Evolutionary conservation across 2,797 vertebrate species (phyloP), one percentile per base, ranked within the genome.

Genomic region (Coreius guichenoti): DNA sequence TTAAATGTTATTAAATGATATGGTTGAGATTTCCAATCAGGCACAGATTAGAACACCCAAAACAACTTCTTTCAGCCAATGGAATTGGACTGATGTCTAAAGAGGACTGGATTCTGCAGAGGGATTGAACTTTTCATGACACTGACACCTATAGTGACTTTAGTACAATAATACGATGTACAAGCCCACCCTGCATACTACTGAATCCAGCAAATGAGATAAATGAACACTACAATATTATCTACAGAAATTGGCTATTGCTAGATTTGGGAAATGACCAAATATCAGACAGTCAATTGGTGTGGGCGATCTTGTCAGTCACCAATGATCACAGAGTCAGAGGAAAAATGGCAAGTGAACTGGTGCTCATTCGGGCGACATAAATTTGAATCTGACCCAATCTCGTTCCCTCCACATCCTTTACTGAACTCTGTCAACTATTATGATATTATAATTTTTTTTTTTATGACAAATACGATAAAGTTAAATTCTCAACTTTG

Each of bases 11-110:
- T 61, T 13, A 14, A 61, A 61, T 0, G 2, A 14, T 14, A 26
- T 9, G 2, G 72, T 74, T 45, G 68, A 70, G 21, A 43, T 70
- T 70, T 73, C 16, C 72, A 74, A 31, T 74, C 8, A 74, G 72
- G 45, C 45, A 51, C 8, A 12, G 17, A 74, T 29, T 17, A 74
- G 26, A 19, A 74, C 17, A 74, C 26, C 29, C 26, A 74, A 51
- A 74, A 19, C 16, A 9, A 29, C n/a, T 49, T 73, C 43, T 73
- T 29, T 49, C n/a, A 73, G n/a, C 45, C 70, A 47, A 11, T 26
- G n/a, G 43, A 29, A 47, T 17, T 26, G 43, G 13, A 23, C 12
- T 43, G 36, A 69, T 23, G 36, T 23, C 19, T 26, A 45, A n/a
- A 58, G 23, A 1, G 54, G 54, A 11, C 54, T 58, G 21, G 1